Evolutionary conservation across 1,140 invertebrate genomes (phyloP).

Genomic region (Phenacoccus solenopsis): DNA sequence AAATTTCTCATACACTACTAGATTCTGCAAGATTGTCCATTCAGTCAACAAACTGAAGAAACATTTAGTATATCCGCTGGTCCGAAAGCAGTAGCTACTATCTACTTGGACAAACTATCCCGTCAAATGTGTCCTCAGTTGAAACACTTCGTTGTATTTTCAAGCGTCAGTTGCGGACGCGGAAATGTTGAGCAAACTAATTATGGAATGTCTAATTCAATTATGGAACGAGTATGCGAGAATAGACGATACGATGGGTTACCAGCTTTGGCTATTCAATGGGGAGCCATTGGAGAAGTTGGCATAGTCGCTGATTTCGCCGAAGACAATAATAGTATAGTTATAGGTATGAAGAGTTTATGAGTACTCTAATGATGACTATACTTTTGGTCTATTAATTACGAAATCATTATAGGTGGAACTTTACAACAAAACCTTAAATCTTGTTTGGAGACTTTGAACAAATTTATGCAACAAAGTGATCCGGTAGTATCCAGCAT

Average conservation of each 20-base stretch:
- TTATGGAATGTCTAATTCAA: constrained; percentile 62
- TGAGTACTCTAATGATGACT: too few species aligned
- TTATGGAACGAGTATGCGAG: constrained; percentile 60
- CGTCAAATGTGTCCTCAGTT: constrained; percentile 58
- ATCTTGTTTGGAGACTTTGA: not conserved
- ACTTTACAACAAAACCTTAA: not conserved
- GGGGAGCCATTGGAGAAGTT: constrained; percentile 54
- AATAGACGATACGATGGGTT: constrained; percentile 40
- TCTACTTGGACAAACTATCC: constrained; percentile 56
- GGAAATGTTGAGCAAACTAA: constrained; percentile 81
- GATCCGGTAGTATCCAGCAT: constrained; percentile 31
- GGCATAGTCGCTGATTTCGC: constrained; percentile 63
- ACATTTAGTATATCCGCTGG: constrained; percentile 40
- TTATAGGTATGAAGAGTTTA: constrained; percentile 44
- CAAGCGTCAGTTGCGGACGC: constrained; percentile 71
- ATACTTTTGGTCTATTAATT: too few species aligned
- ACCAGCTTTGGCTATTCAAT: constrained; percentile 52
- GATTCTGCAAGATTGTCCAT: constrained; percentile 44
- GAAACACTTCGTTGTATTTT: constrained; percentile 87
- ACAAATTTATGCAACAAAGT: not conserved
- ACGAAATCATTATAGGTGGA: not conserved
- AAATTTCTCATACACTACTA: constrained; percentile 32
- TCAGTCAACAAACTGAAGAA: constrained; percentile 46
- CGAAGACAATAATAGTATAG: constrained; percentile 58
- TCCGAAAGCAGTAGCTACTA: constrained; percentile 47